Evolutionary conservation across 2,888 invertebrate genomes (phyloP), one percentile per base, ranked within the genome.

Genomic region (Cenopis cana): DNA sequence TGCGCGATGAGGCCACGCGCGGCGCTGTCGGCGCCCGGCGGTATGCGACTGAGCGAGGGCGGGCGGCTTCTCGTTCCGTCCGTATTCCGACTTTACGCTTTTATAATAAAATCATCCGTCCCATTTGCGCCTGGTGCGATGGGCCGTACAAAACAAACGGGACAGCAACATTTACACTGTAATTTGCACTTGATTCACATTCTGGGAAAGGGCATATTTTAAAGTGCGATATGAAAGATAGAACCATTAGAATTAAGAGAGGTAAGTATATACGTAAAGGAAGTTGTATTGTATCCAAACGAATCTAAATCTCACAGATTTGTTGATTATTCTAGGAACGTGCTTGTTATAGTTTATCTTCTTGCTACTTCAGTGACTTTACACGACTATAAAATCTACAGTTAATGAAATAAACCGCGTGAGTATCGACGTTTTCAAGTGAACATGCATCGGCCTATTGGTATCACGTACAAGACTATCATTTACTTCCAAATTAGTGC

Each of bases 1-100:
- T 85, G 81, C 80, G 78, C 71, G 78, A 69, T 61, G 74, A 64
- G 69, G 81, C 85, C 88, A 83, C 88, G 89, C 88, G 88, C 86
- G 87, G 89, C 90, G 89, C 89, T 88, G 79, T 77, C 77, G 81
- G 85, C 87, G 82, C 80, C 86, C 85, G 86, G 82, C 88, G 83
- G 79, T 79, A 84, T 86, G 86, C 87, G 84, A 92, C 92, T 92
- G 90, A 88, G 74, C 81, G 79, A 83, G 84, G 89, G 89, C 89
- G 89, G 87, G 86, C 87, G 86, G 87, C 18, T 50, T 50, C 67
- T 29, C 60, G 71, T 72, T 72, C 52, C 73, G 61, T n/a, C 24
- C 72, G 68, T 59, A 68, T 69, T 64, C 66, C 50, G 50, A 68
- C 64, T 52, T 1, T 52, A 52, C 70, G 46, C 56, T 64, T 60